These are phyloP conservation scores for Pachyrhynchus sulphureomaculatus DNA, from an alignment of 1,140 invertebrate species.

Conservation along the genomic window DNA sequence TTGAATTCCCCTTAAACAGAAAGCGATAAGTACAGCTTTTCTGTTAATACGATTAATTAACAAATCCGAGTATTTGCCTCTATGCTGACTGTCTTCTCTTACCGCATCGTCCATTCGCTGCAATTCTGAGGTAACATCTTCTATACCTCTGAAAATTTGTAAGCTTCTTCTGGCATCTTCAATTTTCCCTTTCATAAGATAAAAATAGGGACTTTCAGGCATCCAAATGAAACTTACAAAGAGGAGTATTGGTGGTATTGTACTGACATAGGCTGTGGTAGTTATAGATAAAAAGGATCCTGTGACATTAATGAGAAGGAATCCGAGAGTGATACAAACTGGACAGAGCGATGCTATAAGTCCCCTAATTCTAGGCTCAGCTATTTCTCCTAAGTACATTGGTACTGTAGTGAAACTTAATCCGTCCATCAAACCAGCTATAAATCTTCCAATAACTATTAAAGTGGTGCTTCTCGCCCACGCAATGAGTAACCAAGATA, in stretches of 20 bases:
- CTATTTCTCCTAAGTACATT: constrained; percentile 65
- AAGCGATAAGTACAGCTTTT: constrained; percentile 62
- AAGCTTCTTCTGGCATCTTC: constrained; percentile 62
- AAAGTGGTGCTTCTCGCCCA: constrained; percentile 52
- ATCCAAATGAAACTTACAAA: constrained; percentile 58
- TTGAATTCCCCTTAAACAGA: constrained; percentile 68
- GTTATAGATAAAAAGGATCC: constrained; percentile 62
- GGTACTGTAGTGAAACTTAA: constrained; percentile 63
- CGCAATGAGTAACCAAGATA: constrained; percentile 67
- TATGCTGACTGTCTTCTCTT: constrained; percentile 57
- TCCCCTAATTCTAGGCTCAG: constrained; percentile 67
- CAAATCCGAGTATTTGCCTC: constrained; percentile 59
- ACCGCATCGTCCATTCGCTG: constrained; percentile 60
- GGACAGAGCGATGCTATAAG: constrained; percentile 47
- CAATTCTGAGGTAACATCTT: constrained; percentile 54
- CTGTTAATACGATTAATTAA: constrained; percentile 60
- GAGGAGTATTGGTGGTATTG: constrained; percentile 60
- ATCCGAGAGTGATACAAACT: constrained; percentile 56
- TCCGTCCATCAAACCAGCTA: constrained; percentile 65
- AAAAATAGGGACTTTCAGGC: constrained; percentile 58
- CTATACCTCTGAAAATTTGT: constrained; percentile 25
- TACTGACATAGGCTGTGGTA: constrained; percentile 58
- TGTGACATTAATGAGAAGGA: constrained; percentile 65
- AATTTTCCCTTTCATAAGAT: constrained; percentile 57
- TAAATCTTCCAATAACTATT: constrained; percentile 48